Evolutionary conservation across 2,888 invertebrate genomes (phyloP).

Genomic region (Sarcophaga rosellei): DNA sequence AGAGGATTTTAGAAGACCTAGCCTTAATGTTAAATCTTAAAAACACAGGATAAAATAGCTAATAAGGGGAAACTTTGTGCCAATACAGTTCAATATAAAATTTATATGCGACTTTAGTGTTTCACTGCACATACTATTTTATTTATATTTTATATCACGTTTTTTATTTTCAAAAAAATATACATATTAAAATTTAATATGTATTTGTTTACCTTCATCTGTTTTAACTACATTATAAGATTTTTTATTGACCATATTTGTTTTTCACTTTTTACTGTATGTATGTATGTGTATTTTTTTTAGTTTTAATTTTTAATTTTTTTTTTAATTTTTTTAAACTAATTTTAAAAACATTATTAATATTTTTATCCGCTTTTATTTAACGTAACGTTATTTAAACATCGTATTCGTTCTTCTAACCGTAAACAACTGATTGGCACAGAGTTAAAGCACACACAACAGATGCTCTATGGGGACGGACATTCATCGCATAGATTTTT

Average conservation of each 20-base stretch:
- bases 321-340: neutral
- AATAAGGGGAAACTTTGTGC: no score
- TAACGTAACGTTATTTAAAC: slow-evolving; percentile 26
- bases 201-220: slow-evolving; percentile 57
- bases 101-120: no score
- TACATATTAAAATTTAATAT: no score
- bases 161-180: slow-evolving; percentile 1
- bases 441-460: slow-evolving; percentile 10
- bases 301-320: neutral
- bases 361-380: slow-evolving; percentile 27
- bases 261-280: slow-evolving; percentile 11
- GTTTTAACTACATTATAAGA: slow-evolving; percentile 49
- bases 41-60: no score
- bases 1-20: no score
- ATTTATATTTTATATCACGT: neutral
- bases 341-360: slow-evolving; percentile 16
- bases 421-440: slow-evolving; percentile 69
- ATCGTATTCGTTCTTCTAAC: slow-evolving; percentile 67
- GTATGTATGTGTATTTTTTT: slow-evolving; percentile 1
- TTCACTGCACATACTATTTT: no score
- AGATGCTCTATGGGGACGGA: slow-evolving; percentile 11
- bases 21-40: no score
- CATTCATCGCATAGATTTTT: neutral
- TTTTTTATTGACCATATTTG: slow-evolving; percentile 36
- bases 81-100: no score